phyloP scores from a whole-genome alignment of 2,797 vertebrate genomes.

The Eutrigla gurnardus region DNA sequence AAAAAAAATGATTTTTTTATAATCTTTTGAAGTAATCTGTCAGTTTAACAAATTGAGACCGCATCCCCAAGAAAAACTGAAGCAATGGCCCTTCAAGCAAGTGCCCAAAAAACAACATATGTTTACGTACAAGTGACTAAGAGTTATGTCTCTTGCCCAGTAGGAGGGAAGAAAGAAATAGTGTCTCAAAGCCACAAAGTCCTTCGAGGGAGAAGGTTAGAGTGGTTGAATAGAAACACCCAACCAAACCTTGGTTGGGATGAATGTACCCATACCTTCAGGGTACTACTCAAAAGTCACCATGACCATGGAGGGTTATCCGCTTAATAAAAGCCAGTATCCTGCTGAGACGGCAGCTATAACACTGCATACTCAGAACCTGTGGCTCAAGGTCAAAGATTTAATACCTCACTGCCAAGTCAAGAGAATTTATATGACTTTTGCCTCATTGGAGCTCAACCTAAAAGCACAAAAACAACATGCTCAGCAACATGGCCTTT shows the following conservation, averaged over 20 bases:
- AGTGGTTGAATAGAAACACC: background rate
- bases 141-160: background rate
- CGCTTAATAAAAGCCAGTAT: constrained; percentile 15
- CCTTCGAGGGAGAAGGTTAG: background rate
- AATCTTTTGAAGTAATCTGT: constrained; percentile 12
- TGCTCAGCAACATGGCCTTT: background rate
- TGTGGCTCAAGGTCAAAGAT: constrained; percentile 1
- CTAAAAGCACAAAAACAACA: constrained; percentile 21
- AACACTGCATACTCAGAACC: background rate
- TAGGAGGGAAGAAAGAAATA: background rate
- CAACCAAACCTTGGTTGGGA: background rate
- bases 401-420: background rate
- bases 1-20: constrained; percentile 27
- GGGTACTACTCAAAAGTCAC: background rate
- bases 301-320: background rate
- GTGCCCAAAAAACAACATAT: constrained; percentile 2
- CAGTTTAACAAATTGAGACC: constrained; percentile 9
- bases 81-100: background rate
- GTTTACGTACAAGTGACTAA: background rate
- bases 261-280: background rate
- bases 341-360: background rate
- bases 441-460: background rate
- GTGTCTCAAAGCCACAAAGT: background rate
- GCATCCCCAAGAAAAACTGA: background rate
- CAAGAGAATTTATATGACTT: background rate